Base-by-base conservation (phyloP, 2,113 vertebrate genomes). In the Octodon degus region DNA sequence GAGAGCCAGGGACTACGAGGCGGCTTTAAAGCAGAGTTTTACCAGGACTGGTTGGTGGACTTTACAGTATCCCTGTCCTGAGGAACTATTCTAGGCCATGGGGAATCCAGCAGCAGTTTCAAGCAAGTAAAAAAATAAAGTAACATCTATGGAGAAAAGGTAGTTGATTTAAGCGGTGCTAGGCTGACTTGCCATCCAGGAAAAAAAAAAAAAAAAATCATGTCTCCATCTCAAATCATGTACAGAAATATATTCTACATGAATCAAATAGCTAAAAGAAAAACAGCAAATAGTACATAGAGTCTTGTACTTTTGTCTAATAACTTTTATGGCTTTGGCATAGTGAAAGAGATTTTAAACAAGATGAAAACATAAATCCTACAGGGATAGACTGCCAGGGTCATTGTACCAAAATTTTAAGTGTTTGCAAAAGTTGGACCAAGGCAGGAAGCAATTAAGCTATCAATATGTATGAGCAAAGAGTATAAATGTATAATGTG, bases 271-370 rank as follows among this genome's bases (percentile, higher is more conserved):
- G 60, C 70, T 95, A 34, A 83, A 89, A 89, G 50, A 37, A 40
- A 92, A 80, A 87, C 7, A 86, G 30, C 43, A 93, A 68, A 88
- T 14, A 86, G 72, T n/a, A 68, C 95, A 72, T 30, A 53, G 86
- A 86, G 27, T 47, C 62, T 47, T 76, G 13, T 22, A 5, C 83
- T 72, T 96, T 92, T 68, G 30, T 74, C 76, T 90, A 62, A 90
- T 90, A 84, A 87, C 67, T 84, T 79, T 84, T 87, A 80, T 84
- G 89, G 87, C 40, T 90, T 83, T 77, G 76, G 68, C 22, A 67
- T 70, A 91, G 50, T 76, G 80, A 77, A 95, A 91, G 91, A 24
- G 40, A 74, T 86, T 85, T 89, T 95, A 82, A 93, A 43, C 50
- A 70, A 88, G 16, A 93, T 86, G 11, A 79, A 94, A 90, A 77